Percentiles rank a stretch among this genome's conserved stretches.
Conservation (phyloP, 2,888 invertebrate species). For the Drosophila atroscutellata region DNA sequence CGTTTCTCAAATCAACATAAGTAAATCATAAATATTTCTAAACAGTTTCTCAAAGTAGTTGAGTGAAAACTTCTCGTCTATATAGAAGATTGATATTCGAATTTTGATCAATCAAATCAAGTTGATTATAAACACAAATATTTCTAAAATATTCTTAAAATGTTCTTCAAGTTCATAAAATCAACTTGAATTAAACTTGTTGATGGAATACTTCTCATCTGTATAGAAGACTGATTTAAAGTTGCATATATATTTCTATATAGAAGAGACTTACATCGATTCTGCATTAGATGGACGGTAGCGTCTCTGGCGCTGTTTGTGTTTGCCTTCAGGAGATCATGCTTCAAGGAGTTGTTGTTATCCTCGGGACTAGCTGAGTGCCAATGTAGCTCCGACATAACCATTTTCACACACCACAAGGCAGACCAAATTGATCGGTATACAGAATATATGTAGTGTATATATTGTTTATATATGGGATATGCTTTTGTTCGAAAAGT, state of each 20-base stretch:
- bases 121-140: neutral
- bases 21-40: neutral
- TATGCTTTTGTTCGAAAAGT: constrained; percentile 3
- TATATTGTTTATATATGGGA: constrained; percentile 6
- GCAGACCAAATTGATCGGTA: constrained; percentile 16
- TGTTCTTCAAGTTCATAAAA: neutral
- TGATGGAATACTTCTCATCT: neutral
- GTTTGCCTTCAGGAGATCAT: constrained; percentile 82
- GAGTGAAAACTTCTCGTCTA: neutral
- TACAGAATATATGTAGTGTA: constrained; percentile 5
- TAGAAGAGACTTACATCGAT: constrained; percentile 82
- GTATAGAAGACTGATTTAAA: neutral
- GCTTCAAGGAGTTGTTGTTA: constrained; percentile 84
- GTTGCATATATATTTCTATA: neutral
- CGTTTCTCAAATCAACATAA: neutral
- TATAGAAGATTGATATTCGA: neutral
- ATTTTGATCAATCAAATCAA: neutral
- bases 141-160: neutral
- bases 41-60: neutral
- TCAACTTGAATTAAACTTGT: neutral
- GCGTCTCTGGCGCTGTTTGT: constrained; percentile 66
- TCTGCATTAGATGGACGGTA: constrained; percentile 82
- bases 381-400: constrained; percentile 85
- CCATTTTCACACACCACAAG: constrained; percentile 81
- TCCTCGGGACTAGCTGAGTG: constrained; percentile 83